These are phyloP conservation scores for Dolichomitus sp. DNA, from an alignment of 2,888 invertebrate species.

Conservation along the genomic window DNA sequence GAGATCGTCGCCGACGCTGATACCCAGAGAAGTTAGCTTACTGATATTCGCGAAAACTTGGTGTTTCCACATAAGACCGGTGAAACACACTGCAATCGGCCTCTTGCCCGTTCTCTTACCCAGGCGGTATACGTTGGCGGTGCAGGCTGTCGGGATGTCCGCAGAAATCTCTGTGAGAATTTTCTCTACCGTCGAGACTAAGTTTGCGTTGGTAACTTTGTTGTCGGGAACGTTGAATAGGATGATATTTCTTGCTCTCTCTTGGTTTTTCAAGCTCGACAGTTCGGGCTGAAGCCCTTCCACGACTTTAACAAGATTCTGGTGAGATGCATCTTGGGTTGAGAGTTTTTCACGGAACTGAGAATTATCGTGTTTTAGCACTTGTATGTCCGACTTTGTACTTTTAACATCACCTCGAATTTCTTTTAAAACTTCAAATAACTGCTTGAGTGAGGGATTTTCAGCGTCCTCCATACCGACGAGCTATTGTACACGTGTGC, in stretches of 20 bases:
- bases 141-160: neutral
- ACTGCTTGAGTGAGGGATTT: no score
- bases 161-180: neutral
- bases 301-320: no score
- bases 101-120: neutral
- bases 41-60: neutral
- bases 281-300: no score
- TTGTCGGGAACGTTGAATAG: no score
- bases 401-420: no score
- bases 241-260: no score
- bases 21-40: neutral
- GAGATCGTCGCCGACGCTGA: neutral
- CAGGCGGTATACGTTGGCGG: neutral
- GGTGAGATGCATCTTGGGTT: neutral
- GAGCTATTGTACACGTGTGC: no score
- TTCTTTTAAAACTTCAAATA: no score
- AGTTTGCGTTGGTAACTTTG: neutral
- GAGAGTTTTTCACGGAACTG: neutral
- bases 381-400: neutral
- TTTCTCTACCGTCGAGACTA: neutral
- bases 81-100: neutral
- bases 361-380: neutral
- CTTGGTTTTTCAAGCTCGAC: no score
- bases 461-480: no score
- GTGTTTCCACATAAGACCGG: neutral